Base-by-base conservation (phyloP, 92 coral and sea anemone species). In the Siderastrea radians region DNA sequence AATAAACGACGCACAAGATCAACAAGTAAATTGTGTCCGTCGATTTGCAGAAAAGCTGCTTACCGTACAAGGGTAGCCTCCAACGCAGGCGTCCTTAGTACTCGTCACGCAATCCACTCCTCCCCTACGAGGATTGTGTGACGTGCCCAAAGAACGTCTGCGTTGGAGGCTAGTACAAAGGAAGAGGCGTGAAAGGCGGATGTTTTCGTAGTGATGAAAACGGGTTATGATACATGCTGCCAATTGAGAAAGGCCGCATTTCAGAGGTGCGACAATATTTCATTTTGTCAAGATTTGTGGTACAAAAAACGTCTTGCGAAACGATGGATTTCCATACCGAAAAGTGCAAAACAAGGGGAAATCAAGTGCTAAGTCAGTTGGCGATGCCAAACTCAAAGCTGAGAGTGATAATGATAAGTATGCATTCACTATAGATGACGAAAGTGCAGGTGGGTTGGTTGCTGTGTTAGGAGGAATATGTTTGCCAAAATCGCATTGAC, bases 351-450 rank as follows among this genome's bases (percentile, higher is more conserved):
- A 48, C 53, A 69, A 69, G 13, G 49, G 77, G 59, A 72, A 58
- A 72, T 72, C 60, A 38, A 72, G 49, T 49, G 77, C 49, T 55
- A 72, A 72, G 57, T 72, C 44, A 58, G 14, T 72, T 72, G 77
- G 14, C 14, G 77, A 72, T 49, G 60, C 6, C 60, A 72, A 49
- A 55, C 13, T 10, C 57, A 72, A 14, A 68, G 74, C 49, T 46
- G 74, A 68, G 74, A 26, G 74, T 43, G 50, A 68, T 43, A 58
- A 72, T 44, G 59, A 72, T 15, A 19, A 72, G 77, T 49, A 72
- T 26, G 44, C 77, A 72, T 72, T 72, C 77, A 72, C 59, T 68
- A 52, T 68, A 48, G 50, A 48, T 14, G 15, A 48, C 38, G 38
- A 26, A 26, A 26, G 38, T 26, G 13, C 52, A 44, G 74, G 74